phyloP scores from a whole-genome alignment of 2,113 vertebrate genomes.

The Xenus cinereus region DNA sequence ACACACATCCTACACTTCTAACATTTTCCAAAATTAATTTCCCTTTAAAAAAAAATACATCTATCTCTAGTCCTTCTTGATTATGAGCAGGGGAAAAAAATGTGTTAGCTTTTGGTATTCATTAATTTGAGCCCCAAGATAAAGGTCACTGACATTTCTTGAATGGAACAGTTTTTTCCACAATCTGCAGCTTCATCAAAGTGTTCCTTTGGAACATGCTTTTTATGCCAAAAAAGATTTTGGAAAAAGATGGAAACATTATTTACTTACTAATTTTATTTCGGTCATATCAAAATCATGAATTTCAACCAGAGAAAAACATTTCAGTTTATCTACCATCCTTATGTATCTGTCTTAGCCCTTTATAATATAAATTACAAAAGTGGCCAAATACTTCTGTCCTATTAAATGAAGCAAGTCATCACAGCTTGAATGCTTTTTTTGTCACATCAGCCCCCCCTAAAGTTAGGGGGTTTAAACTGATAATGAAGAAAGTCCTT shows the following conservation, averaged over 20 bases:
- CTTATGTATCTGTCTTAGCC: neutral
- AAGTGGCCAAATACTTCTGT: neutral
- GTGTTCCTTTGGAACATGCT: neutral
- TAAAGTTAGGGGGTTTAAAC: neutral
- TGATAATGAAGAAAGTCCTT: neutral
- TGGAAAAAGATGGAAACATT: neutral
- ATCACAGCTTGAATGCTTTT: neutral
- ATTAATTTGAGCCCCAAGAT: neutral
- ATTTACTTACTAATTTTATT: neutral
- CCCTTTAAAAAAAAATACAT: neutral
- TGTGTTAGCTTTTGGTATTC: neutral
- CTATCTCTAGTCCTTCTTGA: neutral
- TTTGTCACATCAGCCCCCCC: neutral
- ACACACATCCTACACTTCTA: neutral
- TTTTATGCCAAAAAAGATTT: neutral
- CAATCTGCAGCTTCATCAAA: neutral
- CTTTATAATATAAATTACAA: neutral
- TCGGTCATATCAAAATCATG: neutral
- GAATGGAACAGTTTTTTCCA: neutral
- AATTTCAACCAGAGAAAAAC: neutral
- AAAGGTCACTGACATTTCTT: neutral
- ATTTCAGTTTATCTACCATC: neutral
- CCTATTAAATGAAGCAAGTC: neutral
- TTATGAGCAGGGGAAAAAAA: neutral
- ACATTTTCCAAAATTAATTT: neutral